These are phyloP conservation scores for Caenorhabditis latens DNA, from an alignment of 1,140 invertebrate genomes.

Conservation along the genomic window DNA sequence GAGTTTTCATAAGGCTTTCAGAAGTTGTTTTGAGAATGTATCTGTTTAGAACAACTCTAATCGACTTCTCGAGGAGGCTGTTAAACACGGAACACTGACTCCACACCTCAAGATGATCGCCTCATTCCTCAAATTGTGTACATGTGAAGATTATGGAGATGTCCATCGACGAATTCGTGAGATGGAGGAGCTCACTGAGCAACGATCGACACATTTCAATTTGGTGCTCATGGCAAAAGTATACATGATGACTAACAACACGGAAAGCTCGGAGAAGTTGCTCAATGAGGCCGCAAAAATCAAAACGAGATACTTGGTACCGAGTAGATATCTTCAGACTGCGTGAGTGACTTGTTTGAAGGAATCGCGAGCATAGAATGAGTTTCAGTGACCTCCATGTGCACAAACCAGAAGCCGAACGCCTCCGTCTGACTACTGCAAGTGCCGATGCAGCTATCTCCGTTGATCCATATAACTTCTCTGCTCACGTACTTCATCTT, in stretches of 20 bases:
- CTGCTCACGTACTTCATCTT: conserved; percentile 36
- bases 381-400: conserved; percentile 7
- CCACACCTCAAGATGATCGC: conserved; percentile 15
- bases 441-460: background rate
- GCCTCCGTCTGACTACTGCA: conserved; percentile 13
- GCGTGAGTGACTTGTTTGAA: background rate
- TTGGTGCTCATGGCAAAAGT: conserved; percentile 43
- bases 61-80: conserved; percentile 29
- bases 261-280: conserved; percentile 1
- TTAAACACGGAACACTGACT: conserved; percentile 13
- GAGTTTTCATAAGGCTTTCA: background rate
- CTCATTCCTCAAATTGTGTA: conserved; percentile 28
- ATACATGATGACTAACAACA: conserved; percentile 35
- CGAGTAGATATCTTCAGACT: conserved; percentile 9
- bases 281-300: conserved; percentile 4
- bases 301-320: conserved; percentile 39
- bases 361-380: too few species aligned
- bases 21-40: background rate
- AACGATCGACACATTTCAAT: conserved; percentile 2
- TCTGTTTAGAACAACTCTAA: conserved; percentile 22
- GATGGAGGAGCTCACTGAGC: conserved; percentile 18
- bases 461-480: conserved; percentile 27
- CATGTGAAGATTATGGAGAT: conserved; percentile 21
- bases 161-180: conserved; percentile 19
- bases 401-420: conserved; percentile 26